These are phyloP conservation scores for Dione vanillae DNA, from an alignment of 2,888 invertebrate species.

Conservation along the genomic window DNA sequence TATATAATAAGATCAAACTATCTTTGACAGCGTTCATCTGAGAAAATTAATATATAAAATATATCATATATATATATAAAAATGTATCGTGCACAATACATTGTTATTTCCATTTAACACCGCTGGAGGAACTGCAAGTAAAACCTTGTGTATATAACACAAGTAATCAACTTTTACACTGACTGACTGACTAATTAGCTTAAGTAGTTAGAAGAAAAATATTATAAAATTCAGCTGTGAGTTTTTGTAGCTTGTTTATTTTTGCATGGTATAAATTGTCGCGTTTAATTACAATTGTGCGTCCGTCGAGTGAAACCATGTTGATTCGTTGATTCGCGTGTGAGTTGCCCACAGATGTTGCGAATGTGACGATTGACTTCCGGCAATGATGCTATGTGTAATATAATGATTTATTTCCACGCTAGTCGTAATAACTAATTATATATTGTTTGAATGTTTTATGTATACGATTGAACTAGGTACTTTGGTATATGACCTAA, in stretches of 20 bases:
- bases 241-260: slow-evolving; percentile 5
- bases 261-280: slow-evolving; percentile 19
- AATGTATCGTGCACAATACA: too few species aligned
- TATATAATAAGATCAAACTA: too few species aligned
- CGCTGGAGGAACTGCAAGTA: too few species aligned
- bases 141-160: not conserved
- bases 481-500: too few species aligned
- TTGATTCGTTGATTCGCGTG: slow-evolving; percentile 62
- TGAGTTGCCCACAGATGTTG: slow-evolving; percentile 56
- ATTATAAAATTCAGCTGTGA: not conserved
- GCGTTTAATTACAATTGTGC: slow-evolving; percentile 30
- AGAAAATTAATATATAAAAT: too few species aligned
- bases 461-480: too few species aligned
- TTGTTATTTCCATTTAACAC: too few species aligned
- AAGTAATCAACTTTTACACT: not conserved
- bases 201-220: not conserved
- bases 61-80: too few species aligned
- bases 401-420: slow-evolving; percentile 9
- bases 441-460: too few species aligned
- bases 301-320: slow-evolving; percentile 60
- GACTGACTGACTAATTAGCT: not conserved
- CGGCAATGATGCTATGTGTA: slow-evolving; percentile 22
- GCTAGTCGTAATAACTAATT: not conserved
- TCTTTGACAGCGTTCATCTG: too few species aligned
- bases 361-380: slow-evolving; percentile 33